Base-by-base conservation (phyloP, 53 echinoderm and acorn worm genomes). In the Actinopyga echinites region DNA sequence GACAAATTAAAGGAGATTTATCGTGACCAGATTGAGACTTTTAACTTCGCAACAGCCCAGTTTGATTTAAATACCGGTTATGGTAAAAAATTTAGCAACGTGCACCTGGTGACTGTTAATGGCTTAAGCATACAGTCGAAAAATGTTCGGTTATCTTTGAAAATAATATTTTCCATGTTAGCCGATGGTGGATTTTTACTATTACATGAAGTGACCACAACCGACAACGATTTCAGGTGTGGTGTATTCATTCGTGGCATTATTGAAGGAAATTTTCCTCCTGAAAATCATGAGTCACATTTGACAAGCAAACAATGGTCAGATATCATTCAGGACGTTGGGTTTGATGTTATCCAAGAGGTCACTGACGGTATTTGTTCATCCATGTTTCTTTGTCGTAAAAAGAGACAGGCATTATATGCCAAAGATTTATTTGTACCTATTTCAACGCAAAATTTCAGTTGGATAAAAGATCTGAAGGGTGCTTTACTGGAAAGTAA, bases 401-500 rank as follows among this genome's bases (percentile, higher is more conserved):
- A 93, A 79, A 52, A 26, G 29, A 24, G 20, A 26, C 22, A 43
- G 42, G 42, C 60, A 25, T 13, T 44, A 9, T 29, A 36, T 19
- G 57, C 38, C 26, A 38, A 75, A 15, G 68, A 85, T 23, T 54
- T 34, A 32, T 64, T 85, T 64, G 38, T 93, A 6, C 37, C 42
- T n/a, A 58, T 90, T 9, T 79, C 69, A 56, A 75, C 79, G 36
- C 53, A 84, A 25, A 83, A 21, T 68, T 82, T 83, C 45, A 56
- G 67, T 9, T 93, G 93, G 93, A 87, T 93, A 65, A 59, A 87
- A 9, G 85, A 83, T 45, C 56, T 93, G 11, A 90, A 90, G 77
- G 64, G 65, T 53, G 74, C 58, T 43, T 36, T 93, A 26, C n/a
- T 45, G 10, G 84, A 87, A 49, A 58, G 53, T 23, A 75, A 89